Evolutionary conservation across 1,140 invertebrate species (phyloP).

Genomic region (Eumaeus atala): DNA sequence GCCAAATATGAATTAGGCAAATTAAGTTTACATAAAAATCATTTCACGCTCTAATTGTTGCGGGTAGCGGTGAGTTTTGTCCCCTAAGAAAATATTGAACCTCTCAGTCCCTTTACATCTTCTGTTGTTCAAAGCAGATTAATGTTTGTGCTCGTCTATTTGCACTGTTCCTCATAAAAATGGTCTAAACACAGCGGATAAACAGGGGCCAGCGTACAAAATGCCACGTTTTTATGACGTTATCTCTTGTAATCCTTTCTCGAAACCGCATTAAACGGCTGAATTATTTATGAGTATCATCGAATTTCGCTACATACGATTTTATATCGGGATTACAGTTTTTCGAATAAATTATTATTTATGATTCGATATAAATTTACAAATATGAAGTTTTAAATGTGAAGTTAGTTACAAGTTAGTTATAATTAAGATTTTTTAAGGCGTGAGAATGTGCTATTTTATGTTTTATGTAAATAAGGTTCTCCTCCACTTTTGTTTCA

Average conservation of each 20-base stretch:
- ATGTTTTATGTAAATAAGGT: too few relatives aligned
- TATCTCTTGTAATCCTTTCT: constrained; percentile 58
- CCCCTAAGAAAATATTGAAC: constrained; percentile 68
- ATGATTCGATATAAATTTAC: constrained; percentile 2
- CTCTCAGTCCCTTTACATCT: constrained; percentile 62
- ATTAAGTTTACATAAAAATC: constrained; percentile 69
- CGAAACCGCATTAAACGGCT: constrained; percentile 22
- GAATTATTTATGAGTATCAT: constrained; percentile 35
- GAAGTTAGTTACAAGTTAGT: too few relatives aligned
- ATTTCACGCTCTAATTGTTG: constrained; percentile 65
- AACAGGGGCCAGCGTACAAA: constrained; percentile 42
- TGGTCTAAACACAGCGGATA: constrained; percentile 54
- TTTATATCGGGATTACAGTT: constrained; percentile 19
- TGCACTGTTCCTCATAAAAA: constrained; percentile 70
- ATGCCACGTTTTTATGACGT: constrained; percentile 43
- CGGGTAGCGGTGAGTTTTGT: constrained; percentile 51
- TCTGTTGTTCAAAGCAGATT: constrained; percentile 70
- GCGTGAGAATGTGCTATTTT: too few relatives aligned
- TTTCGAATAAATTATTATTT: constrained; percentile 14
- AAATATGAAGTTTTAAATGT: too few relatives aligned
- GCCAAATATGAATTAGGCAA: constrained; percentile 42
- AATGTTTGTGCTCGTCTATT: constrained; percentile 68
- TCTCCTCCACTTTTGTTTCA: too few relatives aligned
- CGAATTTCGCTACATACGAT: background rate
- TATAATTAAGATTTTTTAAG: too few relatives aligned